phyloP scores from a whole-genome alignment of 2,797 vertebrate species.

The Enteromius fasciolatus region DNA sequence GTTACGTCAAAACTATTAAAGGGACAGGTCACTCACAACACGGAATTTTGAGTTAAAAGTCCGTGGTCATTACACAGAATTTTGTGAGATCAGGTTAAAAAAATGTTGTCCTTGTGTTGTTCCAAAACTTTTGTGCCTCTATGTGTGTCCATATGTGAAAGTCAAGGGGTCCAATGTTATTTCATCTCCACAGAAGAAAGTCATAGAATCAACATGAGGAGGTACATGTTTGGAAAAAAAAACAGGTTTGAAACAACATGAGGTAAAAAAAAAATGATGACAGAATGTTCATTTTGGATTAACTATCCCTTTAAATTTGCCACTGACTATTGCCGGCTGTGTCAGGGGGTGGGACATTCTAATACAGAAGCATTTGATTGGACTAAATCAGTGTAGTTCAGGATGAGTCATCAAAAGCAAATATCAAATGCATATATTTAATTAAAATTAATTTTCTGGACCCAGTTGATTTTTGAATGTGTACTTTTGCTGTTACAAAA shows the following conservation, averaged over 20 bases:
- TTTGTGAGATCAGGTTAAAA: too few species aligned
- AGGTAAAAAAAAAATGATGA: background rate
- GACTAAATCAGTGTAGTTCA: background rate
- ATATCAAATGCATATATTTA: background rate
- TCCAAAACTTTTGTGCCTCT: background rate
- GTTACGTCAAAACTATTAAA: background rate
- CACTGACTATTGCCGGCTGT: background rate
- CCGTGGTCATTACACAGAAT: too few species aligned
- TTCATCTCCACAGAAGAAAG: background rate
- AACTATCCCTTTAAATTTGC: background rate
- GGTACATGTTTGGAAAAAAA: too few species aligned
- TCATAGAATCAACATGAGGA: background rate
- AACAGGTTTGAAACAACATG: background rate
- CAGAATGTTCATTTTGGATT: background rate
- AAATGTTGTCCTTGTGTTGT: background rate
- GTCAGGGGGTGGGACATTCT: background rate
- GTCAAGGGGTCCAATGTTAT: background rate
- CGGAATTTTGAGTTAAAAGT: too few species aligned
- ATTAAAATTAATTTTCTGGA: background rate
- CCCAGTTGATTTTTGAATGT: background rate
- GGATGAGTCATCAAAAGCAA: slow-evolving; percentile 1
- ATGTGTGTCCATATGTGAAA: background rate
- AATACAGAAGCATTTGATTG: background rate
- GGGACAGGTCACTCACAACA: background rate
- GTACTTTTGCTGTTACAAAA: background rate